Evolutionary conservation across 2,113 vertebrate species (phyloP), one percentile per base, ranked within the genome.

Genomic region (Ceyx melanurus): DNA sequence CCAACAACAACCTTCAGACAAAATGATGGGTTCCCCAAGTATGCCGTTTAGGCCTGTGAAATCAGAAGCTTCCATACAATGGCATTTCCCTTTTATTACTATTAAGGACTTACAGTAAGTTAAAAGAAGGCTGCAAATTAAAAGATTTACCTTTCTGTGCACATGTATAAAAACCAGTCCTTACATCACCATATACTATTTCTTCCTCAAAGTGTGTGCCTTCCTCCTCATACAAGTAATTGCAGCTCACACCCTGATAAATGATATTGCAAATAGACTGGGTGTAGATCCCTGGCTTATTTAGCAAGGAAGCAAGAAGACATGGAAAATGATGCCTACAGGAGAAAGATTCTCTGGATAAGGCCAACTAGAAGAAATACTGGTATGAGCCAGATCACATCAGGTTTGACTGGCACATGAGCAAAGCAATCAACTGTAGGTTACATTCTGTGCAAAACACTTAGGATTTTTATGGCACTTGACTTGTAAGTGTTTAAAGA

Each of bases 381-480:
- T 10, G 15, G 15, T 35, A 76, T 14, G 33, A 82, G 53, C 28
- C 85, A 88, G 84, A 65, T 37, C 40, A 43, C n/a, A 25, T 6
- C 1, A 8, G 81, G 73, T 43, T 58, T 73, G 54, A 89, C 62
- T 43, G 78, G 82, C 51, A 66, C 62, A 70, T 0, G 0, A 65
- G 80, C 64, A 66, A 86, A 95, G 70, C 74, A 53, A 80, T 53
- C 67, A 56, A 26, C 64, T 35, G 53, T 12, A 92, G 45, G 37
- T 62, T 80, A 89, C 72, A 48, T 51, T 85, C 84, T 80, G 62
- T 87, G 87, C 91, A 85, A 77, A 90, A 89, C 87, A 85, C 81
- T 94, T 22, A 4, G 56, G 22, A 14, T 80, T 88, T 83, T 78
- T 62, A 86, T 60, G 88, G 95, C 88, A 95, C 92, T 94, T 95